These are phyloP conservation scores for Solenopsis invicta DNA, from an alignment of 1,140 invertebrate genomes.

Conservation along the genomic window DNA sequence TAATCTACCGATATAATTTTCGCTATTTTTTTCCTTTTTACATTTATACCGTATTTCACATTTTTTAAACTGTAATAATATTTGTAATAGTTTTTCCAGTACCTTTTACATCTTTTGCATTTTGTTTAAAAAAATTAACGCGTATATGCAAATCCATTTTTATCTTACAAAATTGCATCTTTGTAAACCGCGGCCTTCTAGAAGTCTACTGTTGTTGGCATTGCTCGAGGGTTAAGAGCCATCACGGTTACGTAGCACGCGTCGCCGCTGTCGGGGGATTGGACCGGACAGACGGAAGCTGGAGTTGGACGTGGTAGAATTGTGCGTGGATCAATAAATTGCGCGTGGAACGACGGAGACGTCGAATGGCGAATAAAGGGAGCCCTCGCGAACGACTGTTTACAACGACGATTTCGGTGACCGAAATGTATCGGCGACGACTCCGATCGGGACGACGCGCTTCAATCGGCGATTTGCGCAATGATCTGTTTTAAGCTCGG, in stretches of 20 bases:
- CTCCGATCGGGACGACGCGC: not conserved
- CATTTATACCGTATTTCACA: not conserved
- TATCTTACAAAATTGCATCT: not conserved
- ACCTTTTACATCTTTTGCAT: not conserved
- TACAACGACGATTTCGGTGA: constrained; percentile 50
- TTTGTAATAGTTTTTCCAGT: not conserved
- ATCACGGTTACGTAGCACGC: constrained; percentile 12
- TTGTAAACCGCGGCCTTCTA: not conserved
- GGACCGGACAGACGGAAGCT: constrained; percentile 56
- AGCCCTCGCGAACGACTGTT: constrained; percentile 63
- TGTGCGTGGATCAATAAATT: constrained; percentile 87
- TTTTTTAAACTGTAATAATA: constrained; percentile 1
- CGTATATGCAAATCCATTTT: not conserved
- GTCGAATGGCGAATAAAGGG: constrained; percentile 80
- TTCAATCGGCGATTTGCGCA: constrained; percentile 47
- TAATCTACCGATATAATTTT: not conserved
- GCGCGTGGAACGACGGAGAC: constrained; percentile 82
- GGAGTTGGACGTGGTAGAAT: constrained; percentile 68
- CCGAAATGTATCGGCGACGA: not conserved
- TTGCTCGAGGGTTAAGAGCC: constrained; percentile 19
- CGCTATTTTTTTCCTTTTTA: not conserved
- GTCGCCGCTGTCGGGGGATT: not conserved
- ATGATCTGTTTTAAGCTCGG: constrained; percentile 50
- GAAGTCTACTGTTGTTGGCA: not conserved
- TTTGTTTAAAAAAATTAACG: not conserved